These are phyloP conservation scores for Diplosoma virens DNA, from an alignment of 23 tunicate genomes.

Conservation along the genomic window DNA sequence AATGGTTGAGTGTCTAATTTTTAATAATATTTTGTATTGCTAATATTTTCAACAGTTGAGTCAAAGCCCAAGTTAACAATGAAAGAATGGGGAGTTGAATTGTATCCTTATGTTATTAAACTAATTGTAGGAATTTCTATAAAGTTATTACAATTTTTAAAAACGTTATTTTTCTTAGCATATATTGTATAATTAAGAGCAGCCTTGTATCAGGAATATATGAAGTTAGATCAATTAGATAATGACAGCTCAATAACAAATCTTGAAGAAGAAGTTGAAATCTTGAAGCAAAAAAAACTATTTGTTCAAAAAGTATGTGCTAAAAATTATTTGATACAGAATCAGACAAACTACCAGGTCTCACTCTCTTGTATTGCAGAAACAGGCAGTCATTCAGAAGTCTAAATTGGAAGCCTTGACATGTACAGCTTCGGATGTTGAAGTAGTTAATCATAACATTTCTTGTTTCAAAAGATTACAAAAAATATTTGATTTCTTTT, in stretches of 20 bases:
- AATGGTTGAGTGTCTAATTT: not conserved
- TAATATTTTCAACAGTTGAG: conserved; percentile 13
- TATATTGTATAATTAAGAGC: not conserved
- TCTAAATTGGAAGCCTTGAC: too few species aligned
- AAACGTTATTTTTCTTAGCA: not conserved
- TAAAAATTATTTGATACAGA: too few species aligned
- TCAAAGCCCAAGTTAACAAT: conserved; percentile 5
- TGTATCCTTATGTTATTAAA: conserved; percentile 45
- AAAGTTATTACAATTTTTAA: too few species aligned
- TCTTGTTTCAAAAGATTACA: too few species aligned
- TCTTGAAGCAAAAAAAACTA: not conserved
- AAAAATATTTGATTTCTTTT: too few species aligned
- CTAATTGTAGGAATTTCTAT: too few species aligned
- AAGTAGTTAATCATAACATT: too few species aligned
- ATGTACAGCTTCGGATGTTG: too few species aligned
- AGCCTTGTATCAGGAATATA: not conserved
- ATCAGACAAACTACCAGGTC: too few species aligned
- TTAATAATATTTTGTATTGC: not conserved
- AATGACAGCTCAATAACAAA: not conserved
- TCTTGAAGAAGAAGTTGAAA: not conserved
- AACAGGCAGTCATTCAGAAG: too few species aligned
- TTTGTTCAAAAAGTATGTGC: not conserved
- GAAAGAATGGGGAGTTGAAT: conserved; percentile 33
- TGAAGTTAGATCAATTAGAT: not conserved
- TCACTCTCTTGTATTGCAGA: too few species aligned